These are phyloP conservation scores for Solea senegalensis DNA, from an alignment of 2,113 vertebrate species.

Conservation along the genomic window DNA sequence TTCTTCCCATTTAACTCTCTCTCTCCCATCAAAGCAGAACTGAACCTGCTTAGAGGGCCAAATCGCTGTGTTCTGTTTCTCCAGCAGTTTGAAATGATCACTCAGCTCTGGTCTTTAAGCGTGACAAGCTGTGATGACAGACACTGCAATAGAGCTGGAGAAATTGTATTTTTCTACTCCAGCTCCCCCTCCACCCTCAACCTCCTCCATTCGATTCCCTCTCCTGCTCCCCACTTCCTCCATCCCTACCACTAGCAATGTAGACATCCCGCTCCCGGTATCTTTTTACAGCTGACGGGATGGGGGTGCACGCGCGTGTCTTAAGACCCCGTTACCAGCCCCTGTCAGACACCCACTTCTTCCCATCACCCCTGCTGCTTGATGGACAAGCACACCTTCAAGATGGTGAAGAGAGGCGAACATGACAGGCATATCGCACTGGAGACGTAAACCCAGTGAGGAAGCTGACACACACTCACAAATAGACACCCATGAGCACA, in stretches of 20 bases:
- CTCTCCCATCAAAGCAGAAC: slow-evolving; percentile 76
- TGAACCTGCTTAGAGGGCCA: slow-evolving; percentile 80
- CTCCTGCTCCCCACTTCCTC: slow-evolving; percentile 39
- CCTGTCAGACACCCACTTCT: slow-evolving; percentile 68
- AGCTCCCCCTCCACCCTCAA: slow-evolving; percentile 23
- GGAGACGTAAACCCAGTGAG: slow-evolving; percentile 75
- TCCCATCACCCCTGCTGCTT: slow-evolving; percentile 72
- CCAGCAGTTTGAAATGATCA: slow-evolving; percentile 82
- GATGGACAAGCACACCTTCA: slow-evolving; percentile 82
- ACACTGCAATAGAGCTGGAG: slow-evolving; percentile 78
- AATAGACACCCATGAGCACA: slow-evolving; percentile 54
- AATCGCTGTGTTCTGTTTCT: slow-evolving; percentile 81
- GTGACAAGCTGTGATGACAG: slow-evolving; percentile 85
- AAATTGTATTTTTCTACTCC: slow-evolving; percentile 76
- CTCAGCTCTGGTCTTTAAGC: slow-evolving; percentile 80
- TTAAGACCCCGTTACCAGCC: slow-evolving; percentile 72
- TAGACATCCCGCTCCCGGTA: slow-evolving; percentile 66
- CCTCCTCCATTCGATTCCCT: slow-evolving; percentile 40
- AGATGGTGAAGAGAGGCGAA: slow-evolving; percentile 76
- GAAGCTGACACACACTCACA: slow-evolving; percentile 68
- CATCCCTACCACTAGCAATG: slow-evolving; percentile 28
- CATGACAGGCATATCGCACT: slow-evolving; percentile 79
- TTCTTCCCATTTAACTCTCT: slow-evolving; percentile 70
- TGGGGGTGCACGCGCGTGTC: slow-evolving; percentile 65
- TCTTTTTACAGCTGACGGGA: slow-evolving; percentile 70